Evolutionary conservation across 2,797 vertebrate genomes (phyloP), one percentile per base, ranked within the genome.

Genomic region (Cyprinodon diabolis): DNA sequence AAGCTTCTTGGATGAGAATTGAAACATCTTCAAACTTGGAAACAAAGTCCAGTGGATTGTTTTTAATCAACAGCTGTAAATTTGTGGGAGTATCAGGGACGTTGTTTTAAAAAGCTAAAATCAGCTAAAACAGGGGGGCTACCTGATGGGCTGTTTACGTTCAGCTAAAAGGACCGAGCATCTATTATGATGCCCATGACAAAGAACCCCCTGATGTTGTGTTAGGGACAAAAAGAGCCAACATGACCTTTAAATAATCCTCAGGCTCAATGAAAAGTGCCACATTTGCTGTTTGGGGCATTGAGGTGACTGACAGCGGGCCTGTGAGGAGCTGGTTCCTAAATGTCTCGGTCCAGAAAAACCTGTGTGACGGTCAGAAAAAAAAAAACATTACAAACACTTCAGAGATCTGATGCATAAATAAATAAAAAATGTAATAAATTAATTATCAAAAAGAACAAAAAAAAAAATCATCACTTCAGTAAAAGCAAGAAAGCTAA

Each of bases 181-280:
- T 45, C 40, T 21, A 21, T 45, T 40, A 65, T 45, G 23, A 40
- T 65, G 43, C 62, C 40, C 19, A 8, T 23, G 62, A 65, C 62
- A 65, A 65, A 65, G 0, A 52, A 78, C 66, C 76, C 62, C 69
- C 48, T 77, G 73, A 8, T 66, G 25, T 52, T 21, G 40, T 37
- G 37, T 74, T 68, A 74, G 49, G 62, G 21, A 65, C 62, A 65
- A 65, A 45, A 65, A 65, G 62, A 65, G 62, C 40, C 6, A 65
- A 45, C 62, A 45, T 66, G 78, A 76, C 68, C 73, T 57, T 78
- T 91, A 23, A 65, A 65, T 65, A 94, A 93, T 92, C 92, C 91
- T 82, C 71, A 69, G 71, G 72, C 80, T 90, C 84, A 91, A 93
- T 86, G 86, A 85, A 91, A 93, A 93, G 71, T 67, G 86, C 90